Conservation (phyloP, 2,797 vertebrate genomes). For the Myripristis murdjan region DNA sequence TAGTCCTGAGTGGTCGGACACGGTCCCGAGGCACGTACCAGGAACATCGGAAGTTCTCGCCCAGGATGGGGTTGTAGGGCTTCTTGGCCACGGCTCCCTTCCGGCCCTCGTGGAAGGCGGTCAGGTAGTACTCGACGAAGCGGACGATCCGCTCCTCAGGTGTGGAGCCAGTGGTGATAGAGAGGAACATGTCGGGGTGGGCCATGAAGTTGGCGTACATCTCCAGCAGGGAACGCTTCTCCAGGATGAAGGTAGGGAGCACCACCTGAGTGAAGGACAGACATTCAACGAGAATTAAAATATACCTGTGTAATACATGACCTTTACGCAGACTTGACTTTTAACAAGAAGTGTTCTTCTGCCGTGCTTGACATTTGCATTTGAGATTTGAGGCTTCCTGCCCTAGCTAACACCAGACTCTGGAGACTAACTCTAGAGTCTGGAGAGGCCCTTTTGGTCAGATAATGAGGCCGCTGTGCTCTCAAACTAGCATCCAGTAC, state of each 20-base stretch:
- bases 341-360: too few relatives aligned
- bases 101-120: constrained; percentile 95
- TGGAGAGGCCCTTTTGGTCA: too few relatives aligned
- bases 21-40: constrained; percentile 93
- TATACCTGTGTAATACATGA: too few relatives aligned
- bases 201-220: constrained; percentile 99
- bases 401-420: too few relatives aligned
- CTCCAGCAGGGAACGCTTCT: constrained; percentile 96
- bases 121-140: constrained; percentile 96
- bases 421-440: too few relatives aligned
- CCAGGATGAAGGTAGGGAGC: constrained; percentile 95
- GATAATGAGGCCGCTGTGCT: too few relatives aligned
- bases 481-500: too few relatives aligned
- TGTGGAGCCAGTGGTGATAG: constrained; percentile 88
- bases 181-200: constrained; percentile 95
- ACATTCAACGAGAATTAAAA: too few relatives aligned
- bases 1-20: constrained; percentile 87
- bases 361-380: too few relatives aligned
- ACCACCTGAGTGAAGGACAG: constrained; percentile 89
- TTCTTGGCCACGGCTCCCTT: constrained; percentile 96
- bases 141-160: constrained; percentile 93
- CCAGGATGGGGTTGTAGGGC: constrained; percentile 96
- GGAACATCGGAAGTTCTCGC: constrained; percentile 95
- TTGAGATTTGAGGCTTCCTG: too few relatives aligned
- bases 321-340: too few relatives aligned